phyloP scores from a whole-genome alignment of 2,113 vertebrate species.

The Meleagris gallopavo region DNA sequence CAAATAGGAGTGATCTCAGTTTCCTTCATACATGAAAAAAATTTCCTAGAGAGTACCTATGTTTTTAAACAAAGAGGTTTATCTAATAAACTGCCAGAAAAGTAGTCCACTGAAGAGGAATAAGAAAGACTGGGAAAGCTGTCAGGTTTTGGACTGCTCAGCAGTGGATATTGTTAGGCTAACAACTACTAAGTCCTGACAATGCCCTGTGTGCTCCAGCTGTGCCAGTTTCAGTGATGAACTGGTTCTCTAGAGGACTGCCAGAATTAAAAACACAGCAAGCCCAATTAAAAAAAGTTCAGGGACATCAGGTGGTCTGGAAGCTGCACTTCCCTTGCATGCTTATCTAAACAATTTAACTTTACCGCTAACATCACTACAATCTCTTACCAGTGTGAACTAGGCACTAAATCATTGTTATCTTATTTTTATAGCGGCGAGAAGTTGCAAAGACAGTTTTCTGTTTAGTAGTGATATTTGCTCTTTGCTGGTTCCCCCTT shows the following conservation, averaged over 20 bases:
- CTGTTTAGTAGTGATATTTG: conserved; percentile 96
- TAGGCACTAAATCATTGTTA: neutral
- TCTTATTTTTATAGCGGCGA: conserved; percentile 83
- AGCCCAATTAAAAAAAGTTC: neutral
- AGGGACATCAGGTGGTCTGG: neutral
- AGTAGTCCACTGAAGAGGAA: neutral
- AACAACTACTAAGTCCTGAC: neutral
- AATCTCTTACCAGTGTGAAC: neutral
- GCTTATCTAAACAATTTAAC: neutral
- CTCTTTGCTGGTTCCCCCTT: conserved; percentile 97
- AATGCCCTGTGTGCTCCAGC: neutral
- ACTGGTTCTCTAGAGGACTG: neutral
- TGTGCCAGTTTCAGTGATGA: neutral
- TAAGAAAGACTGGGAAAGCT: neutral
- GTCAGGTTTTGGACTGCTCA: neutral
- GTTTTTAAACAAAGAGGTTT: neutral
- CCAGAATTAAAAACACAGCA: neutral
- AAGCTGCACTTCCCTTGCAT: neutral
- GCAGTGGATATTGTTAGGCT: neutral
- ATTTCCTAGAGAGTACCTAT: neutral
- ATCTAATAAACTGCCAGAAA: neutral
- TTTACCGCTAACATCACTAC: neutral
- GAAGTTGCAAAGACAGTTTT: conserved; percentile 98
- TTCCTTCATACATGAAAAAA: neutral
- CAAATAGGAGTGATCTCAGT: neutral